These are phyloP conservation scores for Sarotherodon lohbergeri DNA, from an alignment of 2,113 vertebrate species.

Conservation along the genomic window DNA sequence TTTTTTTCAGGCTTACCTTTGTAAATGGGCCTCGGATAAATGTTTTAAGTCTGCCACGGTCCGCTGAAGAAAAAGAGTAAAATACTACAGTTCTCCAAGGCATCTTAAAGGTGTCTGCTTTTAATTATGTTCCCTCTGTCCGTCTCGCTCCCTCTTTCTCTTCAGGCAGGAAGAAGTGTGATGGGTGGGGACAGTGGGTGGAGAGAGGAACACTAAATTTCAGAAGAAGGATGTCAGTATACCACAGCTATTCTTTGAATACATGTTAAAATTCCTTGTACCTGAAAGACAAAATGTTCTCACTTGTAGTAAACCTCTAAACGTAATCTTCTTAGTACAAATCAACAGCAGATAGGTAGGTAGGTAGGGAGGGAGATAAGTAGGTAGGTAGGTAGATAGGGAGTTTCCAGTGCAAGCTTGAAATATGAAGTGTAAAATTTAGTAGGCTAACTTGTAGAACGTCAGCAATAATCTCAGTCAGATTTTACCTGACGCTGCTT, in stretches of 20 bases:
- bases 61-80: neutral
- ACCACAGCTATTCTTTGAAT: neutral
- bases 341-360: neutral
- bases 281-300: neutral
- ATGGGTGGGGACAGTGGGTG: constrained; percentile 50
- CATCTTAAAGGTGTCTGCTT: constrained; percentile 10
- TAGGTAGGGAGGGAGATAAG: accelerated
- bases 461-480: neutral
- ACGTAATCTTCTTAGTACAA: neutral
- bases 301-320: neutral
- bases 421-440: neutral
- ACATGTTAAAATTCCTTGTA: neutral
- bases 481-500: neutral
- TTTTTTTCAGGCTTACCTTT: constrained; percentile 21
- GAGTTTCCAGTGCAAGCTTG: neutral
- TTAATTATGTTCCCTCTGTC: neutral
- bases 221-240: neutral
- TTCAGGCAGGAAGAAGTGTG: neutral
- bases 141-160: neutral
- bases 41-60: neutral
- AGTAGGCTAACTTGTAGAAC: neutral
- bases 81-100: neutral
- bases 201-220: constrained; percentile 8
- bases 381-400: neutral
- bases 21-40: neutral